A percentile compares a stretch with the other conserved stretches of the same genome.
Conservation (phyloP, 2,888 invertebrate species). For the Dascillus cervinus region DNA sequence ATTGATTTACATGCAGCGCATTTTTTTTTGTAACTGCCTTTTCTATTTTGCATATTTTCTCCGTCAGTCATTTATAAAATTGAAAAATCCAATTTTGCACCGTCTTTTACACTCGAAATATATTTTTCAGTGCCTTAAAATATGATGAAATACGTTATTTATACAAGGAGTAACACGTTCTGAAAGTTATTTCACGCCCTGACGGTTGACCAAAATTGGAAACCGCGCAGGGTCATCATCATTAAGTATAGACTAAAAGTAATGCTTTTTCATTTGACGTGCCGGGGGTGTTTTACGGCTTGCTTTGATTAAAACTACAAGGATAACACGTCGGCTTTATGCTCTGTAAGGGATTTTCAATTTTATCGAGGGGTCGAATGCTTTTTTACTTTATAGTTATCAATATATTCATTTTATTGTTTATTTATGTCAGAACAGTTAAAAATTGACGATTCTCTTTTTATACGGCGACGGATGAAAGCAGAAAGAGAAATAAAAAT, state of each 20-base stretch:
- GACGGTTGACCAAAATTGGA: constrained; percentile 26
- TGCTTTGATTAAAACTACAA: constrained; percentile 31
- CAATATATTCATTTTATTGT: too few relatives aligned
- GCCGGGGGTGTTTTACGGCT: constrained; percentile 27
- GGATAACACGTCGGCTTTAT: constrained; percentile 22
- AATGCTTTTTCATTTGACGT: constrained; percentile 28
- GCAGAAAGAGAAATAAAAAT: too few relatives aligned
- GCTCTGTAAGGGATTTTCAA: constrained; percentile 10
- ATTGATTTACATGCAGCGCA: constrained; percentile 15
- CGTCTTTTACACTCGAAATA: constrained; percentile 13
- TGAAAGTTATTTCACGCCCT: constrained; percentile 27
- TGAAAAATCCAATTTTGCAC: constrained; percentile 14
- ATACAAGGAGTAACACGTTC: too few relatives aligned
- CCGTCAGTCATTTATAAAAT: constrained; percentile 12
- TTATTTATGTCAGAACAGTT: too few relatives aligned
- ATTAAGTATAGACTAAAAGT: constrained; percentile 24
- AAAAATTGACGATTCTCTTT: too few relatives aligned
- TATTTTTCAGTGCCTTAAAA: constrained; percentile 12
- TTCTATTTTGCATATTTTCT: constrained; percentile 14
- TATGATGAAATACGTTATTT: too few relatives aligned
- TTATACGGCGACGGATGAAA: too few relatives aligned
- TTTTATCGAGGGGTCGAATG: constrained; percentile 1
- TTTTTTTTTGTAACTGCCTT: too few relatives aligned
- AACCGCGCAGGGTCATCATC: constrained; percentile 26
- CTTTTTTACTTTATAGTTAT: neutral